Evolutionary conservation across 2,888 invertebrate genomes (phyloP).

Genomic region (Chelonus formosanus): DNA sequence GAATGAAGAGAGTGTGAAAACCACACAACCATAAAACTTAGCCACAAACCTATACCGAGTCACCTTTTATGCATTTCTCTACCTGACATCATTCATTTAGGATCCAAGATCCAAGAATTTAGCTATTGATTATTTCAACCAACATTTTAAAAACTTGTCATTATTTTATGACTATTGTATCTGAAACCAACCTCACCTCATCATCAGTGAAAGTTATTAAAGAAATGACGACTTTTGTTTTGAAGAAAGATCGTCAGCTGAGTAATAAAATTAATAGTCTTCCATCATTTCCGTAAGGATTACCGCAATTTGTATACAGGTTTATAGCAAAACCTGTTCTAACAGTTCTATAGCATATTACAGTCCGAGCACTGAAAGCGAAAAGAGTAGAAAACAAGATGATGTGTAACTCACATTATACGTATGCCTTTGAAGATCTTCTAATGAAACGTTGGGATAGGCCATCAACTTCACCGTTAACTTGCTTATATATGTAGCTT

Average conservation of each 20-base stretch:
- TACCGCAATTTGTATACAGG: too few relatives aligned
- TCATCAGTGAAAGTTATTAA: too few relatives aligned
- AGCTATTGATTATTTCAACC: too few relatives aligned
- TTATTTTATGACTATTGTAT: too few relatives aligned
- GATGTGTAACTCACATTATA: constrained; percentile 20
- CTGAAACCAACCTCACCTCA: too few relatives aligned
- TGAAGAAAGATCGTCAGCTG: too few relatives aligned
- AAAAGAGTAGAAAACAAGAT: constrained; percentile 14
- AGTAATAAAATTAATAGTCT: too few relatives aligned
- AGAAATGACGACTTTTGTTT: too few relatives aligned
- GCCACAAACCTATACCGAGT: constrained; percentile 40
- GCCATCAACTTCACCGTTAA: constrained; percentile 42
- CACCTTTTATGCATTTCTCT: constrained; percentile 9
- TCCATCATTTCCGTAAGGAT: too few relatives aligned
- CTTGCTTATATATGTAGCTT: constrained; percentile 29
- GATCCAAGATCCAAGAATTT: too few relatives aligned
- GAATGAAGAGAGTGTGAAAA: constrained; percentile 47
- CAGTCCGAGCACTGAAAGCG: constrained; percentile 11
- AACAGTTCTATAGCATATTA: constrained; percentile 11
- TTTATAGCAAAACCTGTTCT: neutral
- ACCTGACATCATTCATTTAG: neutral
- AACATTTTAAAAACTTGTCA: too few relatives aligned
- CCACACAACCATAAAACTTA: constrained; percentile 49
- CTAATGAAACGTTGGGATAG: constrained; percentile 43
- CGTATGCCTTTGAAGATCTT: constrained; percentile 25